A percentile compares a stretch with the other conserved stretches of the same genome.
These are phyloP conservation scores for Pelvicachromis taeniatus DNA, from an alignment of 2,113 vertebrate species.

Conservation along the genomic window DNA sequence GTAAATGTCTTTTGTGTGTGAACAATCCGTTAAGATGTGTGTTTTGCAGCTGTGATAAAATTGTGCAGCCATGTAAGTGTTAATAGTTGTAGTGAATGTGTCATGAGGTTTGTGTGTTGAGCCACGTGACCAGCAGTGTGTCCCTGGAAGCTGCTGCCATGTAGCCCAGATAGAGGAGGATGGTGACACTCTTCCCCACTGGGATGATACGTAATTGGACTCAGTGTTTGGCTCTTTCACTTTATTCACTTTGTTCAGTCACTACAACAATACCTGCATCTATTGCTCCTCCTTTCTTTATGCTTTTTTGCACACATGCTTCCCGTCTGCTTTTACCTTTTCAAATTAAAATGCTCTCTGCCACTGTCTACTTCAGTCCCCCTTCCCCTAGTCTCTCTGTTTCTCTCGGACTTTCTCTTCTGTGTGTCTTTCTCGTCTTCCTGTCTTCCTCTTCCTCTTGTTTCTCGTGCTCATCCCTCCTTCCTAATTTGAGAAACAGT, in stretches of 20 bases:
- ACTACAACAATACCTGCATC: background rate
- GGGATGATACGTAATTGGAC: slow-evolving; percentile 67
- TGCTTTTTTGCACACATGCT: background rate
- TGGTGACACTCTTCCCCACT: slow-evolving; percentile 21
- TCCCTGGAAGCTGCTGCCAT: slow-evolving; percentile 39
- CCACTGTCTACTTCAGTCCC: background rate
- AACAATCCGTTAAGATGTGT: background rate
- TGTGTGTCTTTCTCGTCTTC: background rate
- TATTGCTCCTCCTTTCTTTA: background rate
- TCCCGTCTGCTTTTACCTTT: background rate
- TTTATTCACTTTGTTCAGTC: background rate
- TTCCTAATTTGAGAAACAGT: slow-evolving; percentile 59
- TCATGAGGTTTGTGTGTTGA: background rate
- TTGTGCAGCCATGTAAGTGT: background rate
- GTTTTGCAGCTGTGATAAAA: background rate
- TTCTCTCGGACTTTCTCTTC: background rate
- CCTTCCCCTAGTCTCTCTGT: background rate
- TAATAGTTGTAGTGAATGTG: background rate
- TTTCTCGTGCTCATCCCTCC: slow-evolving; percentile 29
- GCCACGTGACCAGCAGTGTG: slow-evolving; percentile 12
- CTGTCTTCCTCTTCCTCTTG: background rate
- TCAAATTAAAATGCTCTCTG: background rate
- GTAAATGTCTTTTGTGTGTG: background rate
- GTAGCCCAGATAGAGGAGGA: slow-evolving; percentile 25
- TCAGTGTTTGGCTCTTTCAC: slow-evolving; percentile 55